A percentile compares a stretch with the other conserved stretches of the same genome.
Evolutionary conservation across 2,888 invertebrate species (phyloP).

Genomic region (Entomobrya multifasciata): DNA sequence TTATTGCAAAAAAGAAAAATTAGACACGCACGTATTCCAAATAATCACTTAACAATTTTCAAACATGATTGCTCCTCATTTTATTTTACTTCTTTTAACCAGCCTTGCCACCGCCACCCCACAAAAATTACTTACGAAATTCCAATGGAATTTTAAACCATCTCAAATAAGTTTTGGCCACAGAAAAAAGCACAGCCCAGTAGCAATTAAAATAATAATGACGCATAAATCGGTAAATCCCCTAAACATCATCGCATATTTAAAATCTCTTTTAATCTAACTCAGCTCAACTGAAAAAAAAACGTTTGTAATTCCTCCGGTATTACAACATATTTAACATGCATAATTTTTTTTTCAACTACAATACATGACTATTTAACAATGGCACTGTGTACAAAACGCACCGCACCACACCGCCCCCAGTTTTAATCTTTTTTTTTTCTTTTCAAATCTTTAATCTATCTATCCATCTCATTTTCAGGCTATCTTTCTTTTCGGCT

Average conservation of each 20-base stretch:
- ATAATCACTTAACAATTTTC: not conserved
- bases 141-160: too few species aligned
- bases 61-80: too few species aligned
- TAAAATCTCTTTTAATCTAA: not conserved
- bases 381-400: not conserved
- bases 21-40: slow-evolving; percentile 30
- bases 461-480: not conserved
- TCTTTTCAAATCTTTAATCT: not conserved
- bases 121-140: slow-evolving; percentile 3
- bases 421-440: slow-evolving; percentile 29
- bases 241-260: slow-evolving; percentile 38
- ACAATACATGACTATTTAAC: slow-evolving; percentile 1
- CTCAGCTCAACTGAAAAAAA: slow-evolving; percentile 30
- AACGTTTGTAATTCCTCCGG: slow-evolving; percentile 25
- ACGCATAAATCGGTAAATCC: slow-evolving; percentile 42
- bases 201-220: slow-evolving; percentile 13
- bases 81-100: not conserved
- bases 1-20: not conserved
- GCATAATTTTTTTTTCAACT: slow-evolving; percentile 1
- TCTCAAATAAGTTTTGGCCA: too few species aligned
- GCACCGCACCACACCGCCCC: slow-evolving; percentile 28
- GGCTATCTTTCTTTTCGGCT: not conserved
- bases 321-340: not conserved
- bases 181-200: not conserved
- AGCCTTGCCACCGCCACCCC: not conserved